Conservation (phyloP, 1,140 invertebrate genomes). For the Cydia pomonella region DNA sequence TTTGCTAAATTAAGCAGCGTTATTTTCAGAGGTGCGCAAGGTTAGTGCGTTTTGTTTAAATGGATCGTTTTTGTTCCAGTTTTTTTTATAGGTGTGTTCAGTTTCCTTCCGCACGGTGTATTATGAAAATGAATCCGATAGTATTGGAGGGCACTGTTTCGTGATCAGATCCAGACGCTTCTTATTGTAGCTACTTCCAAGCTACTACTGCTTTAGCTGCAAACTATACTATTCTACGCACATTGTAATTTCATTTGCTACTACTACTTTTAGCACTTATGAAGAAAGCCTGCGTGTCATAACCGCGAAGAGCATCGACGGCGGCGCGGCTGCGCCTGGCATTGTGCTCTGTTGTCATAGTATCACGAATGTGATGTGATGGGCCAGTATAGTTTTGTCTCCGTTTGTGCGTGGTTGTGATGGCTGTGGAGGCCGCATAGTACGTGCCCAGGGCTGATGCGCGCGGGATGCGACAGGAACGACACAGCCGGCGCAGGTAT, state of each 20-base stretch:
- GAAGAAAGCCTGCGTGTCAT: background rate
- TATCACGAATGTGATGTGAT: background rate
- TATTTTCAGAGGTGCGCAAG: background rate
- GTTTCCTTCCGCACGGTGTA: too few species aligned
- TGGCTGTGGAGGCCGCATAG: background rate
- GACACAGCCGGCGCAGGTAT: conserved; percentile 49
- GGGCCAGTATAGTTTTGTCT: background rate
- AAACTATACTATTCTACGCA: too few species aligned
- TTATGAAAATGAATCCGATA: too few species aligned
- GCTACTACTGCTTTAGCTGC: too few species aligned
- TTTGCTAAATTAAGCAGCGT: background rate
- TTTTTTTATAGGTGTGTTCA: too few species aligned
- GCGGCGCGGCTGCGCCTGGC: background rate
- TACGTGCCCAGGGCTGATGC: background rate
- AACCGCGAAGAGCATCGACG: background rate
- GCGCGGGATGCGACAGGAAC: conserved; percentile 39
- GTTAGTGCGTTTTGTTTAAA: background rate
- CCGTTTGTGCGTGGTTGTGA: background rate
- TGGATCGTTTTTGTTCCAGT: background rate
- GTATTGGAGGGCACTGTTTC: too few species aligned
- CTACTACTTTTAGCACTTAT: too few species aligned
- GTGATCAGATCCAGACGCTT: too few species aligned
- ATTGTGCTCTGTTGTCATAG: background rate
- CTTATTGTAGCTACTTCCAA: too few species aligned
- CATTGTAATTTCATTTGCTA: too few species aligned